phyloP scores from a whole-genome alignment of 2,888 invertebrate genomes.

The Eretmocerus hayati region DNA sequence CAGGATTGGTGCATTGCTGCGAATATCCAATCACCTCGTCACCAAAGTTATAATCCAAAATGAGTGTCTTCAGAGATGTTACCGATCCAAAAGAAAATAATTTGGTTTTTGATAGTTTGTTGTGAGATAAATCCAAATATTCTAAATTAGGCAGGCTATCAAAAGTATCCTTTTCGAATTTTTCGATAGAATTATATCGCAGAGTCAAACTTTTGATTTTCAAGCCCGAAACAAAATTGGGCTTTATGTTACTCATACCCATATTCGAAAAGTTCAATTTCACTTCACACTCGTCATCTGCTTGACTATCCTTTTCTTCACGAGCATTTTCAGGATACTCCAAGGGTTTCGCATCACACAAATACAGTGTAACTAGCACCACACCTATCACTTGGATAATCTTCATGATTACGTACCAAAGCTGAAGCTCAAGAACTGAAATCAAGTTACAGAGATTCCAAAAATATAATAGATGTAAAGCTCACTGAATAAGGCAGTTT shows the following conservation, averaged over 20 bases:
- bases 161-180: not conserved
- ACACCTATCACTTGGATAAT: too few relatives aligned
- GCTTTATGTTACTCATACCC: constrained; percentile 2
- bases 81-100: constrained; percentile 20
- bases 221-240: not conserved
- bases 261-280: constrained; percentile 12
- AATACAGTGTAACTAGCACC: too few relatives aligned
- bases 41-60: constrained; percentile 29
- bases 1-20: not conserved
- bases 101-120: not conserved
- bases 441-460: too few relatives aligned
- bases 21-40: too few relatives aligned
- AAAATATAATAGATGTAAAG: too few relatives aligned
- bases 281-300: not conserved
- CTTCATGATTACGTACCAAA: too few relatives aligned
- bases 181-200: not conserved
- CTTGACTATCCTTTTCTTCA: too few relatives aligned
- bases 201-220: not conserved
- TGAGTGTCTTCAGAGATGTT: constrained; percentile 24
- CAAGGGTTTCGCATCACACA: too few relatives aligned
- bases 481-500: too few relatives aligned
- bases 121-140: not conserved
- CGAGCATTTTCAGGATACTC: too few relatives aligned
- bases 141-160: not conserved
- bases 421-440: too few relatives aligned